These are phyloP conservation scores for Lagorchestes hirsutus DNA, from an alignment of 2,797 vertebrate genomes.

Conservation along the genomic window DNA sequence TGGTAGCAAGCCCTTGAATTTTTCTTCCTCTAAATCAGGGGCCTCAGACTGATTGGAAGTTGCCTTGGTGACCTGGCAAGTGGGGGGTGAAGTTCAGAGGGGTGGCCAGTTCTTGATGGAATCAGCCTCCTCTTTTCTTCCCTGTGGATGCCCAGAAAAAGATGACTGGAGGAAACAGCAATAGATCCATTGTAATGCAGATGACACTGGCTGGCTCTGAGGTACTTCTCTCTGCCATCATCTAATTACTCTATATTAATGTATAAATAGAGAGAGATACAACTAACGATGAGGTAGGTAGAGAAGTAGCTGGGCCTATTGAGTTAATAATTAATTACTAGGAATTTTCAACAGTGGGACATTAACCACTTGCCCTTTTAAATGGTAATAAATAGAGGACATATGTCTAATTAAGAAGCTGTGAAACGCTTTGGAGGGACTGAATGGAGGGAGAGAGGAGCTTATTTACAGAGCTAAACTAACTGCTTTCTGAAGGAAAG, in stretches of 20 bases:
- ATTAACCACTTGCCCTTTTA: constrained; percentile 88
- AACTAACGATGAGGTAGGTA: constrained; percentile 82
- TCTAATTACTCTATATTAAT: constrained; percentile 85
- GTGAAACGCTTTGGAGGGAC: constrained; percentile 83
- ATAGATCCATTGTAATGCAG: constrained; percentile 60
- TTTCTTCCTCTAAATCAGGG: constrained; percentile 11
- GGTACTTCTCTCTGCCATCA: constrained; percentile 71
- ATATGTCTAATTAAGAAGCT: constrained; percentile 86
- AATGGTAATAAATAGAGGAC: constrained; percentile 87
- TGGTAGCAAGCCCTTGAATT: constrained; percentile 27
- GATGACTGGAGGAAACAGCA: constrained; percentile 39
- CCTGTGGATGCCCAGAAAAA: constrained; percentile 37
- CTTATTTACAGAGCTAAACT: constrained; percentile 75
- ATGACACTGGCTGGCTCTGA: constrained; percentile 68
- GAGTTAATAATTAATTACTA: constrained; percentile 89
- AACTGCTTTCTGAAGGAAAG: constrained; percentile 65
- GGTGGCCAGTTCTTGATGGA: not conserved
- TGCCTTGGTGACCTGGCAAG: constrained; percentile 6
- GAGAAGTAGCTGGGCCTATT: constrained; percentile 84
- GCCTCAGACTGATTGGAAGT: constrained; percentile 25
- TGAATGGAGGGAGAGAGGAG: constrained; percentile 70
- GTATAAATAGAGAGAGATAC: constrained; percentile 82
- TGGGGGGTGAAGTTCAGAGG: not conserved
- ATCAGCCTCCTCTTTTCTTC: constrained; percentile 54
- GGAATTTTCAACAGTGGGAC: constrained; percentile 83